Percentiles rank a stretch among this genome's conserved stretches.
Conservation (phyloP, 1,140 invertebrate species). For the Metaphire vulgaris region DNA sequence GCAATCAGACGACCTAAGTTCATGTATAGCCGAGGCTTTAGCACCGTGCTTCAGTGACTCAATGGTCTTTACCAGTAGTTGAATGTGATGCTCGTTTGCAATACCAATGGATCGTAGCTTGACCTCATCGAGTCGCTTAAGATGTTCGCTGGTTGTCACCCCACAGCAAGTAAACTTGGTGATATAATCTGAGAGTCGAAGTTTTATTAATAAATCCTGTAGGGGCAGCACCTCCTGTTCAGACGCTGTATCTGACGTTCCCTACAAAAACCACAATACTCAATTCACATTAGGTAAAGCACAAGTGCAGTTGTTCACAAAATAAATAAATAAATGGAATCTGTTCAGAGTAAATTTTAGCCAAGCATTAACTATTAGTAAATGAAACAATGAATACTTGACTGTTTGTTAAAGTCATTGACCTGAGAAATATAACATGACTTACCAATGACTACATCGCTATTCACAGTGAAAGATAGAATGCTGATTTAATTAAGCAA, state of each 20-base stretch:
- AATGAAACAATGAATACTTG: background rate
- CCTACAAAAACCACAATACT: background rate
- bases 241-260: background rate
- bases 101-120: background rate
- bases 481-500: background rate
- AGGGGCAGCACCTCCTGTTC: background rate
- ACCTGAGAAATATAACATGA: background rate
- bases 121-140: background rate
- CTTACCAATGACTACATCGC: too few relatives aligned
- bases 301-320: background rate
- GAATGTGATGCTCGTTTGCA: background rate
- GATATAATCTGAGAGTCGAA: background rate
- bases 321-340: background rate
- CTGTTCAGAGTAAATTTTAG: too few relatives aligned
- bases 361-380: background rate
- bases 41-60: background rate
- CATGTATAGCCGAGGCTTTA: too few relatives aligned
- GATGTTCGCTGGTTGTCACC: background rate
- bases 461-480: background rate
- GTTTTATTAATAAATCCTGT: background rate
- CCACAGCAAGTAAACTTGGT: background rate
- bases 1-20: too few relatives aligned
- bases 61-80: background rate
- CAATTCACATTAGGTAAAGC: too few relatives aligned
- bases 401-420: background rate